phyloP scores from a whole-genome alignment of 2,888 invertebrate genomes.

The Habroteleia sp. region DNA sequence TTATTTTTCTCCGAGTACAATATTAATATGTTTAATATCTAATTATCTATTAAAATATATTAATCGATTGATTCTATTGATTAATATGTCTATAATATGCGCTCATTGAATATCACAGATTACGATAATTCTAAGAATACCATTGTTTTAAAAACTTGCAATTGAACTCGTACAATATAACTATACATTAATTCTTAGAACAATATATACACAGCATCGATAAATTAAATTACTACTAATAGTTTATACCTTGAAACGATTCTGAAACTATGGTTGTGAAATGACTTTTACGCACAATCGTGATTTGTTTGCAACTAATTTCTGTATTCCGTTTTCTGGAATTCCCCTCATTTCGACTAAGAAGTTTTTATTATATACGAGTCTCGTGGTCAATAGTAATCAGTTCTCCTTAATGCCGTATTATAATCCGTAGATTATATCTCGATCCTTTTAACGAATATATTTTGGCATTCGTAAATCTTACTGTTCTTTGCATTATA shows the following conservation, averaged over 20 bases:
- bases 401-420: slow-evolving; percentile 13
- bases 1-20: no score
- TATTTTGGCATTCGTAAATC: slow-evolving; percentile 18
- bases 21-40: no score
- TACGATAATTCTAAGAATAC: no score
- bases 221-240: slow-evolving; percentile 7
- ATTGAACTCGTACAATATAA: no score
- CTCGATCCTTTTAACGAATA: slow-evolving; percentile 16
- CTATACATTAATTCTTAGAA: slow-evolving; percentile 4
- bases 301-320: slow-evolving; percentile 27
- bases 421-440: no score
- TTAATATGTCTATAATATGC: no score
- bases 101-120: no score
- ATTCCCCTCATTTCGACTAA: slow-evolving; percentile 12
- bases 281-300: slow-evolving; percentile 5
- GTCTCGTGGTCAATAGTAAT: no score
- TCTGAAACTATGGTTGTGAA: slow-evolving; percentile 7
- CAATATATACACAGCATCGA: slow-evolving; percentile 5
- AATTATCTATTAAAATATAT: no score
- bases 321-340: slow-evolving; percentile 10
- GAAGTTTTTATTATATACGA: slow-evolving; percentile 19
- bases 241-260: slow-evolving; percentile 9
- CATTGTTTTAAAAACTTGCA: no score
- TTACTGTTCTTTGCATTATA: no score
- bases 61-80: no score